Base-by-base conservation (phyloP, 2,888 invertebrate species). In the Cordilura impudica region DNA sequence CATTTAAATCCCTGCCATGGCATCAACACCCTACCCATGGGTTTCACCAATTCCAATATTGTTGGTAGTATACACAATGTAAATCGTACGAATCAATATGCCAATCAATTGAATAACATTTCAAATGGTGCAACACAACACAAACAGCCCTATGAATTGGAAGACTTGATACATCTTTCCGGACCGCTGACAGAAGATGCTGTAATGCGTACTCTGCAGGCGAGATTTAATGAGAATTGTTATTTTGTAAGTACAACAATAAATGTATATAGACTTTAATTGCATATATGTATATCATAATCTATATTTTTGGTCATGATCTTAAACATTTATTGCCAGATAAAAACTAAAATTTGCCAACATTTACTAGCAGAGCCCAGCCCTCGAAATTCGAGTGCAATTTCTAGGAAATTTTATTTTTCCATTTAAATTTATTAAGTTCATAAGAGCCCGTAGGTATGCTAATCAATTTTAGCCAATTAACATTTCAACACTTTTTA, bases 141-240 rank as follows among this genome's bases (percentile, higher is more conserved):
- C 43, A 88, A 87, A 49, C 84, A 85, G 53, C 85, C 87, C 23
- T 83, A 84, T 71, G 89, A 95, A 89, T 93, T 96, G 88, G 95
- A 96, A 86, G 97, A 98, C 91, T 93, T 98, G 85, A 97, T 97
- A 88, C 97, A 97, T 91, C 91, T 98, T 86, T 94, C 95, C 54
- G 97, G 97, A 35, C 97, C 97, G 65, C 93, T 98, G 85, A 98
- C 97, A 35, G 98, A 98, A 90, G 97, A 98, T 89, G 97, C 97
- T 74, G 95, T 98, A 58, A 95, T 97, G 90, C 94, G 96, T 88
- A 96, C 97, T 86, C 93, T 98, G 82, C 97, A 98, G 88, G 94
- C 96, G 8, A 92, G 97, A 86, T 98, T 97, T 91, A 94, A 94
- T 87, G 94, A 95, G 83, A 93, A 94, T 84, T 95, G 95, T 86